A percentile compares a stretch with the other conserved stretches of the same genome.
Evolutionary conservation across 2,113 vertebrate species (phyloP).

Genomic region (Synodontis membranacea): DNA sequence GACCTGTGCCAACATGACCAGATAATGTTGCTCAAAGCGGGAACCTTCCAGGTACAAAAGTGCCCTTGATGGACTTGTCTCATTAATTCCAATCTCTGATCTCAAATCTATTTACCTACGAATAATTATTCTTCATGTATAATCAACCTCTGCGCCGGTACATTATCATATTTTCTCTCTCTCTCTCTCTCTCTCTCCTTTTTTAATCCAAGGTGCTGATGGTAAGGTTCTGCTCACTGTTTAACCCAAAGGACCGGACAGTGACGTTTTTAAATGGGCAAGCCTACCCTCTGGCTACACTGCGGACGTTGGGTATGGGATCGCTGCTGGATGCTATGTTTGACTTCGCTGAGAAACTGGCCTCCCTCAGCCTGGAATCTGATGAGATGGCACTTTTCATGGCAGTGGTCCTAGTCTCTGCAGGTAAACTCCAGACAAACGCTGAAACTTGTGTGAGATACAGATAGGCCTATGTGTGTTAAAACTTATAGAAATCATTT

Average conservation of each 20-base stretch:
- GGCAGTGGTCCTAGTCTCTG: constrained; percentile 79
- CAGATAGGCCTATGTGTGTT: not conserved
- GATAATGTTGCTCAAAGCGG: constrained; percentile 80
- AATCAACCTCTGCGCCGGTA: not conserved
- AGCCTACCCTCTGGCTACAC: constrained; percentile 69
- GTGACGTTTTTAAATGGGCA: constrained; percentile 78
- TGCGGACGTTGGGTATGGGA: constrained; percentile 74
- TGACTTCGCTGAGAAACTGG: constrained; percentile 77
- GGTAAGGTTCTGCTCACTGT: constrained; percentile 79
- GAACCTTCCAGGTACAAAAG: constrained; percentile 78
- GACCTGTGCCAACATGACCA: constrained; percentile 78
- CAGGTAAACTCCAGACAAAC: constrained; percentile 64
- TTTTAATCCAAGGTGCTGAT: constrained; percentile 73
- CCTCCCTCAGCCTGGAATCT: constrained; percentile 70
- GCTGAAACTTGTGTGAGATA: not conserved
- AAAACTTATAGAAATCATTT: not conserved
- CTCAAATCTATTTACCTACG: not conserved
- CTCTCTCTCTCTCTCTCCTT: not conserved
- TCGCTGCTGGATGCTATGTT: constrained; percentile 76
- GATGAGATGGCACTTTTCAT: constrained; percentile 82
- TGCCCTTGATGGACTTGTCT: not conserved
- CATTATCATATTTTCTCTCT: not conserved
- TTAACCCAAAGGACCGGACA: constrained; percentile 70
- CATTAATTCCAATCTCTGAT: not conserved
- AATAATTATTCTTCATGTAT: not conserved